Conservation (phyloP, 1,140 invertebrate species). For the Diplogasteroides magnus region DNA sequence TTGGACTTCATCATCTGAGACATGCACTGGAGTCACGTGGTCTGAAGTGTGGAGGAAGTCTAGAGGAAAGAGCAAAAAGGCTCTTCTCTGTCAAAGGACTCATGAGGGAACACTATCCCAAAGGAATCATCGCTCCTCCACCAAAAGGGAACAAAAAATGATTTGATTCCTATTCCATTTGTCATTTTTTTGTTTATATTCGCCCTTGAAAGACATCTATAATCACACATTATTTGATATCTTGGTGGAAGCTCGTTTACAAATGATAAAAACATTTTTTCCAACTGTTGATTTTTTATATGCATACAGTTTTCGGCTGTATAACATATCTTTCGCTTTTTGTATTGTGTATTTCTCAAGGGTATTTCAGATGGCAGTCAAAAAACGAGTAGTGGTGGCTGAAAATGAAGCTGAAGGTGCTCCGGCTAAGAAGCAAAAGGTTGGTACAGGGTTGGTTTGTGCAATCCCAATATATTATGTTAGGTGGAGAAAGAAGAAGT, state of each 20-base stretch:
- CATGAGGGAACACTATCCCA: background rate
- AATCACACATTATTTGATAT: no score
- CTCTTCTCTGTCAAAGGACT: constrained; percentile 37
- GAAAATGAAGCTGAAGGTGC: background rate
- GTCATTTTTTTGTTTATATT: background rate
- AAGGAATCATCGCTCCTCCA: background rate
- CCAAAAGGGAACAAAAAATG: background rate
- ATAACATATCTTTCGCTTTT: no score
- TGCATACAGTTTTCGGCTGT: no score
- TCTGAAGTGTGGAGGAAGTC: constrained; percentile 40
- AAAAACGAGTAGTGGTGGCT: background rate
- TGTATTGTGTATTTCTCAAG: no score
- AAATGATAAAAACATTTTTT: no score
- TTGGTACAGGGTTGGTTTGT: no score
- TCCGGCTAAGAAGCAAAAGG: background rate
- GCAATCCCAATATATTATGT: background rate
- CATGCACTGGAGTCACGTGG: constrained; percentile 37
- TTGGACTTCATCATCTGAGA: constrained; percentile 40
- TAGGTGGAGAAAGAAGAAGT: constrained; percentile 5
- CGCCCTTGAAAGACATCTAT: no score
- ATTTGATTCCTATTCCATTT: background rate
- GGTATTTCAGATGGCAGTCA: no score
- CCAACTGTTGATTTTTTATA: no score
- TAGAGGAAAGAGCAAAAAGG: constrained; percentile 34
- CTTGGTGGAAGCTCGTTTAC: no score